These are phyloP conservation scores for Pica pica DNA, from an alignment of 2,113 vertebrate genomes.

Conservation along the genomic window DNA sequence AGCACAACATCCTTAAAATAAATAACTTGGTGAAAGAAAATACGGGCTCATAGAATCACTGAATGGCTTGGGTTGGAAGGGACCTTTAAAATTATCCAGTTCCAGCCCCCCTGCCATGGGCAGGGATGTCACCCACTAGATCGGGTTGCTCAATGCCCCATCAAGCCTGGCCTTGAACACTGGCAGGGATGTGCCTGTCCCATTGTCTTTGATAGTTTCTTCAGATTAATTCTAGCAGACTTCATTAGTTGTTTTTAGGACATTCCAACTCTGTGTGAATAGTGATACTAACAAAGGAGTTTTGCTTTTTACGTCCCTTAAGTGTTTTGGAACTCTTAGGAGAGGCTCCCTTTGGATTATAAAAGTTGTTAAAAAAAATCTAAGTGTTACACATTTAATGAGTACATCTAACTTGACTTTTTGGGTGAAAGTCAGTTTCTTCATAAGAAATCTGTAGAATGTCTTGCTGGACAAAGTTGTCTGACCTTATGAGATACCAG, in stretches of 20 bases:
- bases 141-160: not conserved
- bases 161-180: not conserved
- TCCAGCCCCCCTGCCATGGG: not conserved
- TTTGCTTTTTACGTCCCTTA: not conserved
- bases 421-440: not conserved
- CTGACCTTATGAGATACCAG: not conserved
- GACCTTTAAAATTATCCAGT: not conserved
- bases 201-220: not conserved
- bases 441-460: not conserved
- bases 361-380: not conserved
- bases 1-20: not conserved
- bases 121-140: not conserved
- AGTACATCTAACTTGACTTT: not conserved
- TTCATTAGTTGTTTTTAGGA: not conserved
- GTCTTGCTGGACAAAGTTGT: not conserved
- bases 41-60: not conserved
- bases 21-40: not conserved
- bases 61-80: not conserved
- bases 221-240: not conserved
- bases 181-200: not conserved
- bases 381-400: not conserved
- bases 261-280: not conserved
- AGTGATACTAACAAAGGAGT: not conserved
- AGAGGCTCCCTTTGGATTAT: not conserved
- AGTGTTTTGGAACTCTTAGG: not conserved